Percentiles rank a stretch among this genome's conserved stretches.
phyloP scores from a whole-genome alignment of 2,888 invertebrate genomes.

The Coremacera marginata region DNA sequence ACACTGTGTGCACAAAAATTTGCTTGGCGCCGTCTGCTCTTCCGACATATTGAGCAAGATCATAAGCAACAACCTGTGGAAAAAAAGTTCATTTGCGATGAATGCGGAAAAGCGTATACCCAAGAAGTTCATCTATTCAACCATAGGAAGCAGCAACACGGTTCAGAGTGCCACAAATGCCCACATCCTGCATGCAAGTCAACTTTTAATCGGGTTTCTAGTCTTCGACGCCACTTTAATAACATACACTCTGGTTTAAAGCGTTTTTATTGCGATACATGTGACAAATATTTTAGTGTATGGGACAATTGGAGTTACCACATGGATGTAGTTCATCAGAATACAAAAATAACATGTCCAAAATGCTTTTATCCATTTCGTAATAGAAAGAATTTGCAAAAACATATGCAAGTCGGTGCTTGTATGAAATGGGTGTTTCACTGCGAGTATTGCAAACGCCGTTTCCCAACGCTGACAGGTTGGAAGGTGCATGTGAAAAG shows the following conservation, averaged over 20 bases:
- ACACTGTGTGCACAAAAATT: slow-evolving; percentile 35
- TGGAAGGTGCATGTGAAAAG: slow-evolving; percentile 31
- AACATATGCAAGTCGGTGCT: slow-evolving; percentile 33
- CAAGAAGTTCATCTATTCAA: slow-evolving; percentile 30
- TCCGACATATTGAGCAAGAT: slow-evolving; percentile 37
- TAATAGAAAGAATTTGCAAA: slow-evolving; percentile 31
- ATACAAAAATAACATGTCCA: slow-evolving; percentile 37
- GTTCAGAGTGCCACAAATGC: slow-evolving; percentile 37
- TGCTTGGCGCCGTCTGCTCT: slow-evolving; percentile 41
- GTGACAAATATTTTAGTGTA: slow-evolving; percentile 40
- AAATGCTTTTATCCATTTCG: slow-evolving; percentile 41
- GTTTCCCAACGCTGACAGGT: slow-evolving; percentile 30
- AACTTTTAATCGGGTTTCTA: slow-evolving; percentile 41
- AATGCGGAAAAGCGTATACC: slow-evolving; percentile 40
- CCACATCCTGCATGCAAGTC: slow-evolving; percentile 40
- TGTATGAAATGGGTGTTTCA: slow-evolving; percentile 36
- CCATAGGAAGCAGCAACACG: slow-evolving; percentile 38
- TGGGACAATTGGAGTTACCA: slow-evolving; percentile 44
- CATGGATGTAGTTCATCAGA: slow-evolving; percentile 39
- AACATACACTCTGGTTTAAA: slow-evolving; percentile 27
- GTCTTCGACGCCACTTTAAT: slow-evolving; percentile 38
- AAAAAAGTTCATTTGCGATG: slow-evolving; percentile 40
- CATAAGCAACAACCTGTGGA: slow-evolving; percentile 38
- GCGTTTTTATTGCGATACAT: slow-evolving; percentile 39
- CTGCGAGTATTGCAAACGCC: slow-evolving; percentile 37